Base-by-base conservation (phyloP, 2,888 invertebrate genomes). In the Gari tellinella region DNA sequence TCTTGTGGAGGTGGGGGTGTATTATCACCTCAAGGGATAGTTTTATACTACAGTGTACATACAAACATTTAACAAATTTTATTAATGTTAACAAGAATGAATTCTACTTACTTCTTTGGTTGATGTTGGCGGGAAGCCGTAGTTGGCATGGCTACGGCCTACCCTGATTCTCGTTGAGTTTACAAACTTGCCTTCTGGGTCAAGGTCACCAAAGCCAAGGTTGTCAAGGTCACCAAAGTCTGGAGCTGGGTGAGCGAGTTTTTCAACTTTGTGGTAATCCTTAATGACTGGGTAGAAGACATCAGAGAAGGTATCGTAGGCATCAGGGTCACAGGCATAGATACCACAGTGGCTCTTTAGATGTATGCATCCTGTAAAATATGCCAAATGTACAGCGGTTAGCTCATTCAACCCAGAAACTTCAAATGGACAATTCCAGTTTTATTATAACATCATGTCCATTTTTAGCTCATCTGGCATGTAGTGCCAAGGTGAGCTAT, bases 301-400 rank as follows among this genome's bases (percentile, higher is more conserved):
- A 23, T 86, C 85, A 25, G 83, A 70, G 67, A 88, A 89, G 12
- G 78, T 78, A 12, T 82, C 80, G 72, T 89, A 89, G 0, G 81
- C 84, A 25, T 89, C 89, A 0, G 86, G 86, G 55, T 89, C 89
- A 43, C 82, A 80, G 17, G 88, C 89, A 52, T 85, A 86, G 23
- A 87, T 80, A 17, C 90, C 90, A 23, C 86, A 82, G 89, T 98
- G 97, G 82, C 97, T 97, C 93, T 99, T 98, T 92, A 96, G 95
- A 93, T 99, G 99, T 94, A 97, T 97, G 91, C 97, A 94, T 92
- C 97, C 96, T 96, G 92, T 60, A 93, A 92, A 31, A n/a, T n/a
- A n/a, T n/a, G n/a, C n/a, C n/a, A n/a, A n/a, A n/a, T n/a, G n/a
- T n/a, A n/a, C n/a, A n/a, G n/a, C n/a, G n/a, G n/a, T n/a, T n/a